Percentiles rank a stretch among this genome's conserved stretches.
These are phyloP conservation scores for Bagarius yarrelli DNA, from an alignment of 2,113 vertebrate species.

Conservation along the genomic window DNA sequence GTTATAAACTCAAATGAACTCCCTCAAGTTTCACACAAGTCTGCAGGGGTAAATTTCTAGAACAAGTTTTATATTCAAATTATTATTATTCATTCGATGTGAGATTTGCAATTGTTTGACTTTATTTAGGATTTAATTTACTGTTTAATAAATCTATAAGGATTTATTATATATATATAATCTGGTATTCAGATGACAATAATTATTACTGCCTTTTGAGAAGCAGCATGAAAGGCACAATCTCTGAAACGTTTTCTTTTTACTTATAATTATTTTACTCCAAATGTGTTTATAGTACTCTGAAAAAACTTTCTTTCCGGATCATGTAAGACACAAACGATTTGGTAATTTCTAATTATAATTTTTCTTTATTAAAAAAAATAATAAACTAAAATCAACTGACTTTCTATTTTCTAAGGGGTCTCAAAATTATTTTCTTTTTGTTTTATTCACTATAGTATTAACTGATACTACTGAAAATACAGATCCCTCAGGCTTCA, in stretches of 20 bases:
- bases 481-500: too few relatives aligned
- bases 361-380: too few relatives aligned
- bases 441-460: too few relatives aligned
- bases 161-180: not conserved
- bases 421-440: too few relatives aligned
- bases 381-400: too few relatives aligned
- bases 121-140: not conserved
- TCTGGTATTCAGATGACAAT: too few relatives aligned
- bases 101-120: not conserved
- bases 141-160: not conserved
- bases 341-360: not conserved
- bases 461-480: too few relatives aligned
- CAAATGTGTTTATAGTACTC: not conserved
- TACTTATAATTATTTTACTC: not conserved
- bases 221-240: too few relatives aligned
- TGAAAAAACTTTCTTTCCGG: not conserved
- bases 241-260: too few relatives aligned
- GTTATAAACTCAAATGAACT: not conserved
- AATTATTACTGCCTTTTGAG: too few relatives aligned
- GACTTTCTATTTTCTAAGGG: too few relatives aligned
- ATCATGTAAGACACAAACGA: not conserved
- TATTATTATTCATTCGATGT: too few relatives aligned
- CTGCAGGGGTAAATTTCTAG: not conserved
- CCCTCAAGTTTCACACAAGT: not conserved
- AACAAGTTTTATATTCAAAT: not conserved